Percentiles rank a stretch among this genome's conserved stretches.
These are phyloP conservation scores for Pseudorasbora parva DNA, from an alignment of 2,113 vertebrate genomes.

Conservation along the genomic window DNA sequence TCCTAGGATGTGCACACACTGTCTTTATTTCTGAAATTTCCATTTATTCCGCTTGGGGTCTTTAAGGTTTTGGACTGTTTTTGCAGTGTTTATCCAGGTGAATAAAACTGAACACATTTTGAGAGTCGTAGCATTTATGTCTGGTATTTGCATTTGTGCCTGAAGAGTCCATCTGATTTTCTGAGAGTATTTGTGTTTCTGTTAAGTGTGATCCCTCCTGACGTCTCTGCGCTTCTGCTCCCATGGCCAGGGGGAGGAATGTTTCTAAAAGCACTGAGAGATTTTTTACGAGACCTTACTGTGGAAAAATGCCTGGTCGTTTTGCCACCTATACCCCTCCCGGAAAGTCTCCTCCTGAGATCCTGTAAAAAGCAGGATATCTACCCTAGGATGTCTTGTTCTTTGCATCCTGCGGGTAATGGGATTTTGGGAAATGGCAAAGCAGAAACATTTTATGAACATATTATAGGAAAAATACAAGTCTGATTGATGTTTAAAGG, in stretches of 20 bases:
- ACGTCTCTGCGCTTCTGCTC: conserved; percentile 58
- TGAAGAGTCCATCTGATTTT: conserved; percentile 72
- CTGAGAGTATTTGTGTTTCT: conserved; percentile 73
- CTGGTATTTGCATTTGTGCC: conserved; percentile 57
- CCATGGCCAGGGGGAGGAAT: conserved; percentile 62
- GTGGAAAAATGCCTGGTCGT: conserved; percentile 64
- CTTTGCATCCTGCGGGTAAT: conserved; percentile 51
- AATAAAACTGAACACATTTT: not conserved
- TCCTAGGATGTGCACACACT: not conserved
- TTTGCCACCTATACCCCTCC: conserved; percentile 62
- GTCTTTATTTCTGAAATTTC: conserved; percentile 1
- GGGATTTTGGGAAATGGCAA: conserved; percentile 49
- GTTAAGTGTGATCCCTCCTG: conserved; percentile 67
- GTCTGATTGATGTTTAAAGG: not conserved
- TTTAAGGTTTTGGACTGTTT: conserved; percentile 8
- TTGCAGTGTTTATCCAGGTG: not conserved
- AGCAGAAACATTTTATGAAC: conserved; percentile 28
- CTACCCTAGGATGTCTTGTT: conserved; percentile 62
- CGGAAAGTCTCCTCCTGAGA: conserved; percentile 56
- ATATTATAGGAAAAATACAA: not conserved
- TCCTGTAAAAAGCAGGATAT: conserved; percentile 53
- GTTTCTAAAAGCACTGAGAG: conserved; percentile 62
- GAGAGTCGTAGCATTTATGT: not conserved
- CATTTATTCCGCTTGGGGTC: not conserved
- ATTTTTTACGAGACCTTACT: conserved; percentile 65